Evolutionary conservation across 1,140 invertebrate species (phyloP).

Genomic region (Meteorus sp.): DNA sequence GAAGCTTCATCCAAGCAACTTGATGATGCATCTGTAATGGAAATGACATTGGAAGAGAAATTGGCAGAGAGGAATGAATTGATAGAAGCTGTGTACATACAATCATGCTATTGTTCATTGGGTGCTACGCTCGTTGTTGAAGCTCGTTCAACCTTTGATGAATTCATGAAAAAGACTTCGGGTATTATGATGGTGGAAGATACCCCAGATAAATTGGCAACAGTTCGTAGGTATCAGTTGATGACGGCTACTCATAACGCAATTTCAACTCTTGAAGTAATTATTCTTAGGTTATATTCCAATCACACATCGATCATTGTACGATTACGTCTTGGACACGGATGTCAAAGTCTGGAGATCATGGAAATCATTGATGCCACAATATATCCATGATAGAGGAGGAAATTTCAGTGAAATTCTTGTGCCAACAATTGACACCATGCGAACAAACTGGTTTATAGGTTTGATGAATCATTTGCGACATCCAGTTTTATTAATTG

Average conservation of each 20-base stretch:
- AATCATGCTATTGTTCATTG: constrained; percentile 80
- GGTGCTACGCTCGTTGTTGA: constrained; percentile 76
- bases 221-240: constrained; percentile 56
- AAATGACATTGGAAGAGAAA: constrained; percentile 34
- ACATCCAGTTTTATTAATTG: constrained; percentile 79
- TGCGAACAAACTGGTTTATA: constrained; percentile 77
- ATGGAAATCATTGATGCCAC: constrained; percentile 77
- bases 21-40: constrained; percentile 1
- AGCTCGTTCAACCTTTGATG: constrained; percentile 74
- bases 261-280: too few relatives aligned
- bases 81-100: constrained; percentile 52
- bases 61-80: constrained; percentile 34
- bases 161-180: constrained; percentile 75
- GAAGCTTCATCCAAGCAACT: constrained; percentile 29
- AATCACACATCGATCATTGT: constrained; percentile 67
- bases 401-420: constrained; percentile 80
- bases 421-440: constrained; percentile 86
- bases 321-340: constrained; percentile 80
- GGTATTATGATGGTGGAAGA: constrained; percentile 71
- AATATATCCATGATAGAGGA: constrained; percentile 72
- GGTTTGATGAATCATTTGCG: constrained; percentile 76
- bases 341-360: constrained; percentile 77
- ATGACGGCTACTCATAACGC: not conserved
- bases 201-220: constrained; percentile 65
- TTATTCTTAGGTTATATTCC: constrained; percentile 67